phyloP scores from a whole-genome alignment of 2,888 invertebrate species.

The Neria commutata region DNA sequence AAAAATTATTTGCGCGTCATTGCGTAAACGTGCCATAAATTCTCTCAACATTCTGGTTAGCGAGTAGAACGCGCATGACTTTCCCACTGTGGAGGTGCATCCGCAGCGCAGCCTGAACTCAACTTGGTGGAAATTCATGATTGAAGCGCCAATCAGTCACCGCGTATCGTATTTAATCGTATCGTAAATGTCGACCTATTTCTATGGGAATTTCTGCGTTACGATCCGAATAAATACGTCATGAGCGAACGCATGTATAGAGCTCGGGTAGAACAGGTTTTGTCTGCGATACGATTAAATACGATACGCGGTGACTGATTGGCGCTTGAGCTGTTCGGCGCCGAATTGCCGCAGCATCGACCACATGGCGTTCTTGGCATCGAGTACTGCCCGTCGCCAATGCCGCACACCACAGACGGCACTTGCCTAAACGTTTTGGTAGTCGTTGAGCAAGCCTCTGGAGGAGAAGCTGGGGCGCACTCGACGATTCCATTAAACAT shows the following conservation, averaged over 20 bases:
- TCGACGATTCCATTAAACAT: slow-evolving; percentile 83
- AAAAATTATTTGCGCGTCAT: slow-evolving; percentile 79
- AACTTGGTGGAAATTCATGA: slow-evolving; percentile 86
- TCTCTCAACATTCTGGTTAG: slow-evolving; percentile 83
- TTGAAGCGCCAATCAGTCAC: no score
- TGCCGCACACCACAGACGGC: slow-evolving; percentile 70
- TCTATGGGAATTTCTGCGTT: no score
- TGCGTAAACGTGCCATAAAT: slow-evolving; percentile 82
- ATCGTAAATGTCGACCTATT: no score
- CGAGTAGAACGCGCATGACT: slow-evolving; percentile 81
- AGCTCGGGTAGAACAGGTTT: no score
- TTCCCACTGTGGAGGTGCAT: slow-evolving; percentile 88
- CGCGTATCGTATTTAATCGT: no score
- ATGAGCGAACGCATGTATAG: no score
- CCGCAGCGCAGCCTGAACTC: slow-evolving; percentile 85
- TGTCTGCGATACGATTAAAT: no score
- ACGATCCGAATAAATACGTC: no score
- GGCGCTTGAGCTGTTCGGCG: slow-evolving; percentile 89
- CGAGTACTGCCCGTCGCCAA: slow-evolving; percentile 68
- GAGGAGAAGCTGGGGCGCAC: slow-evolving; percentile 68
- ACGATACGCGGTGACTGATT: no score
- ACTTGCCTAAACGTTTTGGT: slow-evolving; percentile 82
- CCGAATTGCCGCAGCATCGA: slow-evolving; percentile 82
- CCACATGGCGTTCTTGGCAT: slow-evolving; percentile 79
- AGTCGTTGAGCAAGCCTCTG: slow-evolving; percentile 73